These are phyloP conservation scores for Glyphotaelius pellucidus DNA, from an alignment of 2,888 invertebrate genomes.

Conservation along the genomic window DNA sequence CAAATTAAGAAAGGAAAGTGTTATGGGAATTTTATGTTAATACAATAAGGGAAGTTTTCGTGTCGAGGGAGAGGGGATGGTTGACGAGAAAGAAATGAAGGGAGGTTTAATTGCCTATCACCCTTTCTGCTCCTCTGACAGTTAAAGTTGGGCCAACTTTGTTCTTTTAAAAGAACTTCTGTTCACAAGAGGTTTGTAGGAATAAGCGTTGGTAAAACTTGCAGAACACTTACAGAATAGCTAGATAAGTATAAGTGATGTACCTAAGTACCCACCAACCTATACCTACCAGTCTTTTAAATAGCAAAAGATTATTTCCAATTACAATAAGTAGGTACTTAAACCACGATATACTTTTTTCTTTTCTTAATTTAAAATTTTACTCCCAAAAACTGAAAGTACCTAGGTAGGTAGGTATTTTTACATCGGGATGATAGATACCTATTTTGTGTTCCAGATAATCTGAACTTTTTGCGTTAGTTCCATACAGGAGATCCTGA, in stretches of 20 bases:
- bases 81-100: slow-evolving; percentile 39
- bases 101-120: slow-evolving; percentile 59
- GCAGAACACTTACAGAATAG: not conserved
- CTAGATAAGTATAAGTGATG: not conserved
- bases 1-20: slow-evolving; percentile 45
- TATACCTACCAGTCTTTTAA: too few relatives aligned
- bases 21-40: slow-evolving; percentile 59
- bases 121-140: slow-evolving; percentile 55
- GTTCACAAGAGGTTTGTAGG: not conserved
- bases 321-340: too few relatives aligned
- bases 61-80: slow-evolving; percentile 32
- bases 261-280: not conserved
- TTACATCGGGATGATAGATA: too few relatives aligned
- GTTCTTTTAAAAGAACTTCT: slow-evolving; percentile 5
- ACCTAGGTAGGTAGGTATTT: too few relatives aligned
- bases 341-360: too few relatives aligned
- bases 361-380: too few relatives aligned
- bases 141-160: slow-evolving; percentile 42
- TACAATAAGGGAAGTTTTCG: slow-evolving; percentile 53
- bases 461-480: too few relatives aligned
- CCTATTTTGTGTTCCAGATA: too few relatives aligned
- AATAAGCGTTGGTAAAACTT: not conserved
- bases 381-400: too few relatives aligned
- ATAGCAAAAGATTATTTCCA: not conserved
- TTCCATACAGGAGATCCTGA: too few relatives aligned